Base-by-base conservation (phyloP, 2,797 vertebrate species). In the Spondyliosoma cantharus region DNA sequence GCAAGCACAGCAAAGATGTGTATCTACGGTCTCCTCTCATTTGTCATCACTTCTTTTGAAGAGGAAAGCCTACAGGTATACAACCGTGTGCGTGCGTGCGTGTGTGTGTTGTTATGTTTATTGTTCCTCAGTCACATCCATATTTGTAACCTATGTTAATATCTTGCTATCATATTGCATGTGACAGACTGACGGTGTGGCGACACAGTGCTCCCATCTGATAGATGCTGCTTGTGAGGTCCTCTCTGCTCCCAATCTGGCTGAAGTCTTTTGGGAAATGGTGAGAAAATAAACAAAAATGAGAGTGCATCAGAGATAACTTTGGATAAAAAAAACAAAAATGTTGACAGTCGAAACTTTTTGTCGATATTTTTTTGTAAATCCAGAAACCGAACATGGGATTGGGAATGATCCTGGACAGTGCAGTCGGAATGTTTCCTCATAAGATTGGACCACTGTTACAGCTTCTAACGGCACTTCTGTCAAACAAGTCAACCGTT, bases 201-300 rank as follows among this genome's bases (percentile, higher is more conserved):
- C 69, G 11, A 83, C 88, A 0, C 89, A 90, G 84, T 83, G 81
- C 65, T 91, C 89, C 95, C 95, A 98, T 85, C 93, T 99, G 80
- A 97, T 98, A 19, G 96, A 98, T 74, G 96, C 96, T 14, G 97
- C 97, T 0, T 99, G 97, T 89, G 97, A 99, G 88, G 98, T 99
- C 53, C 93, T 99, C 45, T 95, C 96, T 75, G 96, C 97, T 80
- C 96, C 97, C 69, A 97, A 94, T 90, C 95, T 99, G 87, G 97
- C 98, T 13, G 97, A 98, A 87, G 94, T 98, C 32, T 99, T 99
- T 86, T 99, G 98, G 98, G 98, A 98, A 92, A 96, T 97, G 37
- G 98, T 99, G 90, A 96, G 97, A 89, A 49, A 20, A 64, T n/a
- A 83, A 54, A 24, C 6, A 50, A 11, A 37, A 4, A 37, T 3